Percentiles rank a stretch among this genome's conserved stretches.
Conservation (phyloP, 2,797 vertebrate genomes). For the Mormyrops attenuatus region DNA sequence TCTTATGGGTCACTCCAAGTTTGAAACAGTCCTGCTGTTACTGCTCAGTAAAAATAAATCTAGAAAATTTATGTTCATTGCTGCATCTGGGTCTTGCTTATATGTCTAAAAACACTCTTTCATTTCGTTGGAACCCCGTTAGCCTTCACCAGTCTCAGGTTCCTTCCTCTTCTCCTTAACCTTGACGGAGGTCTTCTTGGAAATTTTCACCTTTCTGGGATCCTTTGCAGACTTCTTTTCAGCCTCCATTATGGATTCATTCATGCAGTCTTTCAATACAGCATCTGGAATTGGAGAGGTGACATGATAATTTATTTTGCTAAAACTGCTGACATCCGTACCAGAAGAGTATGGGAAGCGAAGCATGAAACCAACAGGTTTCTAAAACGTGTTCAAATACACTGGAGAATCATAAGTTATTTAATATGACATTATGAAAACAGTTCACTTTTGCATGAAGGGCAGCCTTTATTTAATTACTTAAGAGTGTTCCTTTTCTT, state of each 20-base stretch:
- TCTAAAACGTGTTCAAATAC: neutral
- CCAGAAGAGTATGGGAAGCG: neutral
- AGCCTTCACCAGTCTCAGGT: slow-evolving; percentile 49
- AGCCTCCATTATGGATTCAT: neutral
- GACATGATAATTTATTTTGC: neutral
- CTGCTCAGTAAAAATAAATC: slow-evolving; percentile 6
- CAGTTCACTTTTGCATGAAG: neutral
- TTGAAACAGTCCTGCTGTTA: neutral
- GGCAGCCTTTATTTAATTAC: neutral
- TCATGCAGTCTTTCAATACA: neutral
- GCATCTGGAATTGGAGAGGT: slow-evolving; percentile 3
- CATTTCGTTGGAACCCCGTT: slow-evolving; percentile 27
- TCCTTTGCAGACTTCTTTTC: slow-evolving; percentile 31
- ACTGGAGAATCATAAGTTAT: neutral
- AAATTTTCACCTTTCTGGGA: slow-evolving; percentile 47
- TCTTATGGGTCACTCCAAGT: neutral
- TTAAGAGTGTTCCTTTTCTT: neutral
- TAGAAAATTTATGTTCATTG: neutral
- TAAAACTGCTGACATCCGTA: neutral
- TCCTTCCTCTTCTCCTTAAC: slow-evolving; percentile 65
- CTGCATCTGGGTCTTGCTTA: neutral
- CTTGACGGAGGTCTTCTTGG: slow-evolving; percentile 49
- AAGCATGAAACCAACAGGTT: neutral
- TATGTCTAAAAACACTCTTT: neutral
- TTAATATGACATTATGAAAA: neutral